Conservation (phyloP, 2,113 vertebrate species). For the Cryptotis parvus region DNA sequence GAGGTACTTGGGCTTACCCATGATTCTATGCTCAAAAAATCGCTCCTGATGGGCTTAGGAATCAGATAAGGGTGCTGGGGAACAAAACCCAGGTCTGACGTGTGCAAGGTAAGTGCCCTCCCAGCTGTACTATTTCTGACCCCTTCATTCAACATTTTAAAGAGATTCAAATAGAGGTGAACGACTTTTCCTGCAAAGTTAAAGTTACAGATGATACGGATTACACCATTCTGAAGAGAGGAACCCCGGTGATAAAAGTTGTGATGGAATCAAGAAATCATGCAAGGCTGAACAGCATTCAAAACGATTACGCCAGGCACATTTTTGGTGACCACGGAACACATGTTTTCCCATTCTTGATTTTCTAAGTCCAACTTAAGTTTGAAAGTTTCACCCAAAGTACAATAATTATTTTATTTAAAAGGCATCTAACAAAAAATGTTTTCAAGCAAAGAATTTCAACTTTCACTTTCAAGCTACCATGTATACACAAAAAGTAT, state of each 20-base stretch:
- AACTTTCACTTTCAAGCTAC: constrained; percentile 52
- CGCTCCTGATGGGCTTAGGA: no score
- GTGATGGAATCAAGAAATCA: constrained; percentile 11
- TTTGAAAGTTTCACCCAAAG: constrained; percentile 5
- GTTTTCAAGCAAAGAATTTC: constrained; percentile 10
- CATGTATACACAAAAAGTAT: constrained; percentile 23
- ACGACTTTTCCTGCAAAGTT: neutral
- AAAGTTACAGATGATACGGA: neutral
- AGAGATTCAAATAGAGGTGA: neutral
- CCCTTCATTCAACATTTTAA: neutral
- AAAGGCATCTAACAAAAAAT: constrained; percentile 15
- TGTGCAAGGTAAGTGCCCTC: no score
- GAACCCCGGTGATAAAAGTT: neutral
- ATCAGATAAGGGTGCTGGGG: no score
- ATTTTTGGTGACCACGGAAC: neutral
- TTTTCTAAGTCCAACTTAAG: constrained; percentile 26
- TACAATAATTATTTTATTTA: constrained; percentile 36
- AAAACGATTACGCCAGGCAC: neutral
- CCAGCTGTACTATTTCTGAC: no score
- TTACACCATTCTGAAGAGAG: neutral
- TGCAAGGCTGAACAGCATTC: neutral
- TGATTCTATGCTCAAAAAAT: no score
- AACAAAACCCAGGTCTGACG: no score
- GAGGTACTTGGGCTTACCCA: no score
- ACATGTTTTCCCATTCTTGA: constrained; percentile 18